Evolutionary conservation across 2,113 vertebrate species (phyloP), one percentile per base, ranked within the genome.

Genomic region (Ariopsis seemanni): DNA sequence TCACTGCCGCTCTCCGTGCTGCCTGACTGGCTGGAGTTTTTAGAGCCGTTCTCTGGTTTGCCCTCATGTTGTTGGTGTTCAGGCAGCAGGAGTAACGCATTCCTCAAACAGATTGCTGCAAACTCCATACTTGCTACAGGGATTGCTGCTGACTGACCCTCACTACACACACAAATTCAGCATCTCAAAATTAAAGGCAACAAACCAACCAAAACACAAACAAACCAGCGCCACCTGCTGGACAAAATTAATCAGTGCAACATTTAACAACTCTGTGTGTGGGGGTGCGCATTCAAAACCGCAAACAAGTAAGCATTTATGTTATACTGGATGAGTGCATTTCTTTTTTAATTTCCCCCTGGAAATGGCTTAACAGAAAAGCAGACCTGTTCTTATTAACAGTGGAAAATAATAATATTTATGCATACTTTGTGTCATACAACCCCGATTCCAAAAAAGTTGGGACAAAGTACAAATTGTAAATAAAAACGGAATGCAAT

Each of bases 91-190:
- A 99, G 92, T 91, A 99, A 94, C 62, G 97, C 97, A 53, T 99
- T 99, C 93, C 98, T 95, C 91, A 99, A 94, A 90, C 98, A 99
- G 92, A 99, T 99, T 0, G 98, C 98, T 83, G 98, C 98, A 94
- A 99, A 99, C 93, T 99, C 98, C 98, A 99, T 97, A 86, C 98
- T 99, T 89, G 98, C 98, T 88, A 99, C 98, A 63, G 98, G 98
- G 89, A 99, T 99, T 85, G 98, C 98, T 50, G 97, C 97, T 14
- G 98, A 99, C 90, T 99, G 98, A 15, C 97, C 98, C 85, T 99
- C 98, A 86, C 98, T 99, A 79, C 8, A 85, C 52, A 48, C 9
- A 50, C 11, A 87, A 9, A 69, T 30, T 72, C 5, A 14, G 14
- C 17, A 2, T 4, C 18, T 62, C 18, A 25, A 78, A 78, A 53